Evolutionary conservation across 2,797 vertebrate species (phyloP).

Genomic region (Heteromormyrus szaboi): DNA sequence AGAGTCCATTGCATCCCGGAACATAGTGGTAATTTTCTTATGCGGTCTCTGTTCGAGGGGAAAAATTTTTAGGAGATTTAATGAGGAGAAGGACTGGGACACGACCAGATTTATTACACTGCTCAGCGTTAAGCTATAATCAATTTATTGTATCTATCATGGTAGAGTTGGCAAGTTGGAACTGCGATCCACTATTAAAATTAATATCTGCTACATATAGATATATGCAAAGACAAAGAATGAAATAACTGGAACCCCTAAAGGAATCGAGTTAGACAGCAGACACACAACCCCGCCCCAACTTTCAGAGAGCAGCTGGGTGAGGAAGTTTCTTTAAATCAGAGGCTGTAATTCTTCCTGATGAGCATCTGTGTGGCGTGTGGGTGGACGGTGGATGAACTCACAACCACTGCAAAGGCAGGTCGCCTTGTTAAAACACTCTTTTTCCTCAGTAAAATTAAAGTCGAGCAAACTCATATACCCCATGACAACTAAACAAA

Average conservation of each 20-base stretch:
- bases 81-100: not conserved
- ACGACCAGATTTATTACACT: not conserved
- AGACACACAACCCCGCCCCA: not conserved
- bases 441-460: constrained; percentile 18
- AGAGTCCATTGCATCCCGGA: not conserved
- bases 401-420: constrained; percentile 9
- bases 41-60: not conserved
- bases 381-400: constrained; percentile 35
- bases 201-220: not conserved
- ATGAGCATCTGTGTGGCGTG: constrained; percentile 33
- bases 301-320: constrained; percentile 21
- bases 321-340: constrained; percentile 30
- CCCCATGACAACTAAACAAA: not conserved
- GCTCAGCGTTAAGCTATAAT: not conserved
- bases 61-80: not conserved
- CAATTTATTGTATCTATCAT: not conserved
- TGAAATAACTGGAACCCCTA: not conserved
- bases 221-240: not conserved
- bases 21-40: not conserved
- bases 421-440: not conserved
- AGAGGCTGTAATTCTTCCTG: constrained; percentile 38
- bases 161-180: not conserved
- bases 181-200: not conserved
- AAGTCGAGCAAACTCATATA: not conserved
- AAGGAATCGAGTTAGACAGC: not conserved